A percentile compares a stretch with the other conserved stretches of the same genome.
phyloP scores from a whole-genome alignment of 2,113 vertebrate genomes.

The Paracanthobrama guichenoti region DNA sequence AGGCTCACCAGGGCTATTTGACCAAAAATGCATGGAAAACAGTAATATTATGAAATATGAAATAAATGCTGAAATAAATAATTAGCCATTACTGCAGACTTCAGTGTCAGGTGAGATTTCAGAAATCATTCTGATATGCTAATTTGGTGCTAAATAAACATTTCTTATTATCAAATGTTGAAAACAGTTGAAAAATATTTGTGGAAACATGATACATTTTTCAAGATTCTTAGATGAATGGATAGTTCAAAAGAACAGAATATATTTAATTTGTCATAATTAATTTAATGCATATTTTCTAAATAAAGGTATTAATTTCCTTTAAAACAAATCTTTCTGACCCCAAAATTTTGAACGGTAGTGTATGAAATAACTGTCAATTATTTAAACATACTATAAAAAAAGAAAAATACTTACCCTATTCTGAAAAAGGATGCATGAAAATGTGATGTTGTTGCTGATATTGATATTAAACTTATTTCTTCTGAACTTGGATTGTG shows the following conservation, averaged over 20 bases:
- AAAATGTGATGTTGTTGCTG: slow-evolving; percentile 98
- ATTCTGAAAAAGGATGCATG: slow-evolving; percentile 98
- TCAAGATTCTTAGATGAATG: neutral
- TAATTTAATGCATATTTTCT: neutral
- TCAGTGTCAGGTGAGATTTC: neutral
- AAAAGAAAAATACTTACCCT: slow-evolving; percentile 82
- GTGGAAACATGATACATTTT: neutral
- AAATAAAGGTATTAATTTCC: neutral
- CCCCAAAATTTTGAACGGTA: neutral
- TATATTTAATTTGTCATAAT: neutral
- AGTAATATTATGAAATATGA: neutral
- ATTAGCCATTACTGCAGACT: neutral
- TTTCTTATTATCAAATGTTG: neutral
- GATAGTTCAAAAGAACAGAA: neutral
- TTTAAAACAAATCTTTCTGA: neutral
- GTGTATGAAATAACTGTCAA: neutral
- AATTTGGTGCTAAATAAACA: neutral
- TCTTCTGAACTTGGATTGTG: slow-evolving; percentile 99
- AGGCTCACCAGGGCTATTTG: neutral
- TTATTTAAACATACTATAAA: neutral
- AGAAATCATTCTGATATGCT: neutral
- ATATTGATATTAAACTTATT: slow-evolving; percentile 99
- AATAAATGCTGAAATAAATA: neutral
- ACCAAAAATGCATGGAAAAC: neutral
- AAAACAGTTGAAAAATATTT: neutral